Percentiles rank a stretch among this genome's conserved stretches.
phyloP scores from a whole-genome alignment of 2,113 vertebrate species.

The Trogon surrucura region DNA sequence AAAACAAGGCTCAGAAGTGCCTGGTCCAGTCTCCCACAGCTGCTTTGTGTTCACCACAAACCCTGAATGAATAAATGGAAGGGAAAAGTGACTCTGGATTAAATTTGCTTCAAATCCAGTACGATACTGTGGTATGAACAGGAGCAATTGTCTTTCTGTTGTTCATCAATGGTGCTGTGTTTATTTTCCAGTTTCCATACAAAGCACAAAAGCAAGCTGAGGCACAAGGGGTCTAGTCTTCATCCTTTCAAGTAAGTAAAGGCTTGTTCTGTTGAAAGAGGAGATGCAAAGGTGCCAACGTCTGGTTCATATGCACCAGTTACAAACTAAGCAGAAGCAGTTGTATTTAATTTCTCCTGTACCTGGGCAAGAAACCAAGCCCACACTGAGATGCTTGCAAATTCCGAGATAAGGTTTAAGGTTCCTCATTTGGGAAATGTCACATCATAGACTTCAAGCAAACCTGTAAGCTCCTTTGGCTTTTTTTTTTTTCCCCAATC shows the following conservation, averaged over 20 bases:
- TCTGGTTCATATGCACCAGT: neutral
- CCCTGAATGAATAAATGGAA: neutral
- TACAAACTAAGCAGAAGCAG: neutral
- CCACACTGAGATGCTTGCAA: neutral
- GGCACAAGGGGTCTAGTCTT: conserved; percentile 76
- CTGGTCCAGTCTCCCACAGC: accelerated
- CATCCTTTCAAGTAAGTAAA: conserved; percentile 86
- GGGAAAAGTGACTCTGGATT: neutral
- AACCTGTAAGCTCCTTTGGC: neutral
- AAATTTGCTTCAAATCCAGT: neutral
- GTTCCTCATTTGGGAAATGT: neutral
- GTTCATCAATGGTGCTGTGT: neutral
- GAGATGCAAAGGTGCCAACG: neutral
- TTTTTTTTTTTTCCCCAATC: neutral
- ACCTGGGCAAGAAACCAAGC: neutral
- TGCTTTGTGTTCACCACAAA: neutral
- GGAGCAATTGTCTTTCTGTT: neutral
- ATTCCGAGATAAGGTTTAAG: neutral
- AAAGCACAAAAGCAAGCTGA: conserved; percentile 83
- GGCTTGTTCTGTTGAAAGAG: neutral
- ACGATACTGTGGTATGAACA: neutral
- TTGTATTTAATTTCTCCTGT: neutral
- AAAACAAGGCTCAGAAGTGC: neutral
- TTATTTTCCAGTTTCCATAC: conserved; percentile 79
- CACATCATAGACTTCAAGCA: neutral